These are phyloP conservation scores for Diachasma alloeum DNA, from an alignment of 1,140 invertebrate genomes.

Conservation along the genomic window DNA sequence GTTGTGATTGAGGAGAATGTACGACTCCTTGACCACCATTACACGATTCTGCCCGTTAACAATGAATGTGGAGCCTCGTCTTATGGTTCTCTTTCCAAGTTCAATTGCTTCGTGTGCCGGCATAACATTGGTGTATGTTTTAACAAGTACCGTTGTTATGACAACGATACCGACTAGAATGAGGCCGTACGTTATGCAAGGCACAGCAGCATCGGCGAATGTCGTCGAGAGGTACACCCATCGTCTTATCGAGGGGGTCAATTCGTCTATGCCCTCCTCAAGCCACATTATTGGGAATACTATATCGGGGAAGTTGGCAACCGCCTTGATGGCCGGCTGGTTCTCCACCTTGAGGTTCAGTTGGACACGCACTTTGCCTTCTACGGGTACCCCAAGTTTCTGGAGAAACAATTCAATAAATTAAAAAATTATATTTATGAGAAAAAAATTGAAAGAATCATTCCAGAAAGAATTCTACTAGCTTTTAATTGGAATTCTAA, in stretches of 20 bases:
- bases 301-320: conserved; percentile 80
- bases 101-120: conserved; percentile 81
- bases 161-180: conserved; percentile 73
- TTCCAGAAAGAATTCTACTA: no score
- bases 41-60: conserved; percentile 75
- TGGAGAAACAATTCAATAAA: conserved; percentile 49
- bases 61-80: conserved; percentile 76
- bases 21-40: conserved; percentile 69
- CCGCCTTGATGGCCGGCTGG: conserved; percentile 74
- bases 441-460: no score
- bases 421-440: neutral
- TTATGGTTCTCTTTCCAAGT: conserved; percentile 74
- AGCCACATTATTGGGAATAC: conserved; percentile 89
- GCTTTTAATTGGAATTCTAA: no score
- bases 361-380: conserved; percentile 82
- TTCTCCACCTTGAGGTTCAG: conserved; percentile 82
- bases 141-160: conserved; percentile 72
- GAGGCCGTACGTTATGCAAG: conserved; percentile 75
- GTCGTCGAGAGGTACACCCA: conserved; percentile 82
- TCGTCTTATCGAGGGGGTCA: conserved; percentile 77
- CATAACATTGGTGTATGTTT: conserved; percentile 78
- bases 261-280: conserved; percentile 85
- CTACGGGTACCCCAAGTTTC: conserved; percentile 86
- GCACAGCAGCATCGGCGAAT: conserved; percentile 74
- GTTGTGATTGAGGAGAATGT: conserved; percentile 65